Percentiles rank a stretch among this genome's conserved stretches.
These are phyloP conservation scores for Gymnocheta viridis DNA, from an alignment of 2,888 invertebrate species.

Conservation along the genomic window DNA sequence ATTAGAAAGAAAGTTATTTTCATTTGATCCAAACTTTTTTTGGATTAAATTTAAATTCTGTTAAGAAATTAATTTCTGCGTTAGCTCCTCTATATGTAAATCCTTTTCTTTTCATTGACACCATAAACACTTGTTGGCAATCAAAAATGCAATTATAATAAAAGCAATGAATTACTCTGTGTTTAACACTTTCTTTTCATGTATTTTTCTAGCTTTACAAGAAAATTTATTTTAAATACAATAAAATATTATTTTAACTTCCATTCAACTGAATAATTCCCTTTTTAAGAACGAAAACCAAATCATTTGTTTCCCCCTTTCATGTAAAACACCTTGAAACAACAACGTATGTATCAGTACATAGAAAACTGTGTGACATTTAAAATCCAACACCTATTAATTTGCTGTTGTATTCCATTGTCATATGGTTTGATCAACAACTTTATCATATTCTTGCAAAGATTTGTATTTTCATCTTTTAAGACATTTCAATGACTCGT, in stretches of 20 bases:
- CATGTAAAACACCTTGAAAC: not conserved
- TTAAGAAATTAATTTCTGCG: not conserved
- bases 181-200: conserved; percentile 28
- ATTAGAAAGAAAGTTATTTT: too few species aligned
- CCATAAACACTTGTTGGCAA: conserved; percentile 62
- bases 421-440: conserved; percentile 22
- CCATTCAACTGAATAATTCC: not conserved
- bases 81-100: conserved; percentile 13
- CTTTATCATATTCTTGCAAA: conserved; percentile 1
- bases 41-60: too few species aligned
- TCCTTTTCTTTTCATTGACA: not conserved
- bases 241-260: conserved; percentile 32
- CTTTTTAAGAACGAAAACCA: conserved; percentile 20
- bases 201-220: not conserved
- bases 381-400: conserved; percentile 62
- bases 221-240: conserved; percentile 3
- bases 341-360: not conserved
- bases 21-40: too few species aligned
- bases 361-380: conserved; percentile 44
- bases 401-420: conserved; percentile 50
- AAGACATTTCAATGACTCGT: conserved; percentile 52
- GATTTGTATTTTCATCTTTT: conserved; percentile 21
- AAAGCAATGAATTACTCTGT: not conserved
- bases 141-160: conserved; percentile 24
- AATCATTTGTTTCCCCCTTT: conserved; percentile 17